phyloP scores from a whole-genome alignment of 2,113 vertebrate species.

The Lichenostomus cassidix region DNA sequence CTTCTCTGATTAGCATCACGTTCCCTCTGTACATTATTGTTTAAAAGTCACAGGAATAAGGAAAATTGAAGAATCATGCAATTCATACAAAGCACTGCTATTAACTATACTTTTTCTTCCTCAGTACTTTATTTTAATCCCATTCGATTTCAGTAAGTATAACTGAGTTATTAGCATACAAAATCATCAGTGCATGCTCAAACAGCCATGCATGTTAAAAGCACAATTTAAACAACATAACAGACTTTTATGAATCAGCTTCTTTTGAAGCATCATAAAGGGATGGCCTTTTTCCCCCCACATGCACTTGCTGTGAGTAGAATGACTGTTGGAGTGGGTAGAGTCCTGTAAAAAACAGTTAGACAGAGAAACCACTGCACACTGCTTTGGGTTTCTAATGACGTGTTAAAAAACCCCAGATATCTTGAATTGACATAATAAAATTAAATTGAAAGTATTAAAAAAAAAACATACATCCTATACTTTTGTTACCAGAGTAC shows the following conservation, averaged over 20 bases:
- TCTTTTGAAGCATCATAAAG: not conserved
- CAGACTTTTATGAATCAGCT: not conserved
- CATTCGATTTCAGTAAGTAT: slow-evolving; percentile 1
- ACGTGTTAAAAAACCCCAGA: not conserved
- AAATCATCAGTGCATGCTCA: slow-evolving; percentile 37
- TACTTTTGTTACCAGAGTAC: not conserved
- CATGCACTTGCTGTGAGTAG: not conserved
- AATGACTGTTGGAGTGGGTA: not conserved
- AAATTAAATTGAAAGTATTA: not conserved
- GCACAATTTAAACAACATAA: slow-evolving; percentile 36
- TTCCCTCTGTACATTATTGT: not conserved
- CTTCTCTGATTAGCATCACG: not conserved
- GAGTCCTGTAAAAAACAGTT: not conserved
- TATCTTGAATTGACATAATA: not conserved
- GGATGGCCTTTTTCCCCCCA: not conserved
- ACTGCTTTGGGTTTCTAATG: not conserved
- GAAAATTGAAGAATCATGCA: slow-evolving; percentile 21
- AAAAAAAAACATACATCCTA: not conserved
- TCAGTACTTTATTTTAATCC: slow-evolving; percentile 37
- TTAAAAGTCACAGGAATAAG: slow-evolving; percentile 8
- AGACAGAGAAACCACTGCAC: not conserved
- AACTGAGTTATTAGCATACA: slow-evolving; percentile 33
- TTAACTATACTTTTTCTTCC: slow-evolving; percentile 39
- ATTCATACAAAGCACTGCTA: slow-evolving; percentile 19
- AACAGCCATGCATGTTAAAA: slow-evolving; percentile 24